Conservation (phyloP, 2,113 vertebrate genomes). For the Ochotona curzoniae region DNA sequence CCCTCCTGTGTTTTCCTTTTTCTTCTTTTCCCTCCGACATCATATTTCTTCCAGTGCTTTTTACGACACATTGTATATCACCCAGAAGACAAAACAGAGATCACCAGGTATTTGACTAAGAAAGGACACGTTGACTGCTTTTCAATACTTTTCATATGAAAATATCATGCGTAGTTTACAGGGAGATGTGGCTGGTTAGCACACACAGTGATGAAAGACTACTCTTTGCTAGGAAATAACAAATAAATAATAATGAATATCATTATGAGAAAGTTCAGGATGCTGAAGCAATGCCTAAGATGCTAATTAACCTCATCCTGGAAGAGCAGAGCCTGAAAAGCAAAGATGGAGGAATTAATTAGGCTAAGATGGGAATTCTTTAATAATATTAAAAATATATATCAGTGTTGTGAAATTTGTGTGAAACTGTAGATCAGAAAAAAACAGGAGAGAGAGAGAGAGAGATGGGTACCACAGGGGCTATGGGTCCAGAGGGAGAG, state of each 20-base stretch:
- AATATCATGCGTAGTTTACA: not conserved
- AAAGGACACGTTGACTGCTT: not conserved
- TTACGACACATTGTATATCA: not conserved
- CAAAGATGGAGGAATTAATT: not conserved
- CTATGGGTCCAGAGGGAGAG: not conserved
- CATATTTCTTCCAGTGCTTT: not conserved
- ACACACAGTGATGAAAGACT: not conserved
- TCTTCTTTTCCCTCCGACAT: not conserved
- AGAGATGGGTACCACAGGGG: too few species aligned
- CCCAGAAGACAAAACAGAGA: not conserved
- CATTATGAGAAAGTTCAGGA: not conserved
- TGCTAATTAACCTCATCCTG: not conserved
- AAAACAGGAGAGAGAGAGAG: not conserved
- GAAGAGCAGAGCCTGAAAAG: not conserved
- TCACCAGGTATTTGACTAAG: not conserved
- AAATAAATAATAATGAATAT: not conserved
- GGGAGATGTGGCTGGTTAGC: not conserved
- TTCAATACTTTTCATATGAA: not conserved
- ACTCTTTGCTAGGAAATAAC: not conserved
- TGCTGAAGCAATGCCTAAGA: not conserved
- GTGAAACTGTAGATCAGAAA: not conserved
- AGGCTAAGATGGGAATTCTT: not conserved
- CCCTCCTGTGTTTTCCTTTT: not conserved
- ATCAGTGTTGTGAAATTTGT: not conserved
- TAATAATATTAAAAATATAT: not conserved